phyloP scores from a whole-genome alignment of 2,888 invertebrate species.

The Drosophila neonasuta region DNA sequence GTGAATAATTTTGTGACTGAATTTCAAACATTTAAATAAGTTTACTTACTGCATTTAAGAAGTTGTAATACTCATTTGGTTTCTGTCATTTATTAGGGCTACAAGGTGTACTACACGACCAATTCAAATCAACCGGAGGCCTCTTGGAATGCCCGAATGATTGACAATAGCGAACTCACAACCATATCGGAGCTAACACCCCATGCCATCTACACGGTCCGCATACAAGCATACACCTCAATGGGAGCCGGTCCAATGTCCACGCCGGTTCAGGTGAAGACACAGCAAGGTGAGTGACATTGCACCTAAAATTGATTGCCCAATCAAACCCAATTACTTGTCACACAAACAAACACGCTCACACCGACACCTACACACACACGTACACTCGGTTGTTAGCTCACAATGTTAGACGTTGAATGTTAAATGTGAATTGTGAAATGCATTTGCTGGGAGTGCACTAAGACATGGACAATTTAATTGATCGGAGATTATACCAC shows the following conservation, averaged over 20 bases:
- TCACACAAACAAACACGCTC: slow-evolving; percentile 22
- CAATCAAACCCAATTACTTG: slow-evolving; percentile 48
- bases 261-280: slow-evolving; percentile 98
- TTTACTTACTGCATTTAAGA: not conserved
- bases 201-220: slow-evolving; percentile 96
- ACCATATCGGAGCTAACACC: slow-evolving; percentile 96
- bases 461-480: slow-evolving; percentile 50
- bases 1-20: no score
- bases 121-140: slow-evolving; percentile 92
- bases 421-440: slow-evolving; percentile 27
- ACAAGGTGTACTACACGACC: slow-evolving; percentile 98
- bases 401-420: slow-evolving; percentile 15
- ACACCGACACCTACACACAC: slow-evolving; percentile 9
- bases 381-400: not conserved
- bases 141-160: slow-evolving; percentile 96
- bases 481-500: slow-evolving; percentile 58
- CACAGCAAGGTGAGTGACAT: slow-evolving; percentile 92
- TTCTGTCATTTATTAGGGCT: slow-evolving; percentile 86
- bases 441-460: slow-evolving; percentile 30
- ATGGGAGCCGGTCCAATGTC: slow-evolving; percentile 98
- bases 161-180: slow-evolving; percentile 95
- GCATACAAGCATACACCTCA: slow-evolving; percentile 95
- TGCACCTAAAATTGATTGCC: slow-evolving; percentile 27
- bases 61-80: not conserved
- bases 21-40: no score